Base-by-base conservation (phyloP, 2,113 vertebrate genomes). In the Acrocephalus kingi region DNA sequence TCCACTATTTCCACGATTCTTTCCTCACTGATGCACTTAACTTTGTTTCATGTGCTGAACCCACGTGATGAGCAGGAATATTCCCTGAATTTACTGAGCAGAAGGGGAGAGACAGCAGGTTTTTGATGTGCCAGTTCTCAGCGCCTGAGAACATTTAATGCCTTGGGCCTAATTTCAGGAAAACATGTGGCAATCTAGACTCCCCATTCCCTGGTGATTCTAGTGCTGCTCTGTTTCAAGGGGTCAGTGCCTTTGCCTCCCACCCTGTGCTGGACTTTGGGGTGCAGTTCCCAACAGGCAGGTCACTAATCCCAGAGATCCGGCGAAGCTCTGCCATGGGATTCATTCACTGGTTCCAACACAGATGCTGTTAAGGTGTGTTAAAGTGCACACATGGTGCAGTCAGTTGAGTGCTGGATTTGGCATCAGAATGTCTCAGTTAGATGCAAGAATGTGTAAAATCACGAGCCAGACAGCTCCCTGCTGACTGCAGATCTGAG, bases 381-480 rank as follows among this genome's bases (percentile, higher is more conserved):
- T 69, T 90, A 90, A 71, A 94, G 78, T 20, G 72, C 14, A 85
- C 76, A 68, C 79, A 64, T 2, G 4, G 68, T 10, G 27, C 73
- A 81, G 90, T 31, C 91, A 48, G 73, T 64, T 2, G 25, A 92
- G 91, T 76, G 89, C n/a, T 90, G 86, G 76, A 93, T 89, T 89
- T 96, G 93, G 96, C 90, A 84, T 91, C 23, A 78, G 45, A 89
- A 76, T 6, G 56, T 91, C 92, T 90, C 93, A 61, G 92, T 89
- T 94, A 95, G 94, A 96, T 89, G 83, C 94, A 96, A 75, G 94
- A 96, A 95, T 89, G 90, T 95, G 90, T 94, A 94, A 96, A 96
- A 95, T 92, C 94, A 72, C 0, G 16, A 94, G 96, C 88, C 94
- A 96, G 93, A 94, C 92, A 94, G 96, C 96, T 96, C 96, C 95